Evolutionary conservation across 2,888 invertebrate species (phyloP).

Genomic region (Lordiphosa andalusiaca): DNA sequence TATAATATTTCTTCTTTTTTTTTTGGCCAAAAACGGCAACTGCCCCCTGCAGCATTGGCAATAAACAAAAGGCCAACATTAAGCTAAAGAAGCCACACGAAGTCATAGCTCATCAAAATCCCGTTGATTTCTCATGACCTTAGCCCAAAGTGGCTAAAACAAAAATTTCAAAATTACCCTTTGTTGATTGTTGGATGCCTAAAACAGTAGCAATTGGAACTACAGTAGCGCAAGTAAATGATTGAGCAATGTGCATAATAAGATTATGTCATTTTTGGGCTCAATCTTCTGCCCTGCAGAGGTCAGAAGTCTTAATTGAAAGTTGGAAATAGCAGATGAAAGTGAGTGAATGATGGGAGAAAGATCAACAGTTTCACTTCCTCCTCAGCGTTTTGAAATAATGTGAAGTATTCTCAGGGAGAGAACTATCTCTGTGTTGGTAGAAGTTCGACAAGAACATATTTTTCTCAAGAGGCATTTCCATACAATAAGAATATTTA

Average conservation of each 20-base stretch:
- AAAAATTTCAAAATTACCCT: conserved; percentile 19
- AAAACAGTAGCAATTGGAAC: conserved; percentile 59
- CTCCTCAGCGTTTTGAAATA: too few relatives aligned
- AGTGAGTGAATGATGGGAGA: too few relatives aligned
- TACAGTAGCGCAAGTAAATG: conserved; percentile 28
- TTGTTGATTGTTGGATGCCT: conserved; percentile 35
- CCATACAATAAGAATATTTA: too few relatives aligned
- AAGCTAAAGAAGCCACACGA: conserved; percentile 25
- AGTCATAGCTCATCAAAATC: conserved; percentile 67
- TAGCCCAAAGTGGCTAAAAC: conserved; percentile 52
- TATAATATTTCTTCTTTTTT: conserved; percentile 16
- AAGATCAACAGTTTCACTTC: too few relatives aligned
- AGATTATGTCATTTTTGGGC: conserved; percentile 30
- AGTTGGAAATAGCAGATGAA: background rate
- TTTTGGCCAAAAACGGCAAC: conserved; percentile 44
- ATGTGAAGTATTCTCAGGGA: too few relatives aligned
- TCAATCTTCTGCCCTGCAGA: conserved; percentile 17
- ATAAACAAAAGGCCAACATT: conserved; percentile 57
- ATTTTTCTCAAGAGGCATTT: too few relatives aligned
- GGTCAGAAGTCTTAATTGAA: conserved; percentile 16
- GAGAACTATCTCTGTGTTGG: too few relatives aligned
- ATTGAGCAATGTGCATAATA: conserved; percentile 52
- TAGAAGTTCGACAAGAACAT: background rate
- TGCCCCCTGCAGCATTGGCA: conserved; percentile 54
- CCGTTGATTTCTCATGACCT: conserved; percentile 66